Evolutionary conservation across 1,140 invertebrate genomes (phyloP).

Genomic region (Drosophila varians): DNA sequence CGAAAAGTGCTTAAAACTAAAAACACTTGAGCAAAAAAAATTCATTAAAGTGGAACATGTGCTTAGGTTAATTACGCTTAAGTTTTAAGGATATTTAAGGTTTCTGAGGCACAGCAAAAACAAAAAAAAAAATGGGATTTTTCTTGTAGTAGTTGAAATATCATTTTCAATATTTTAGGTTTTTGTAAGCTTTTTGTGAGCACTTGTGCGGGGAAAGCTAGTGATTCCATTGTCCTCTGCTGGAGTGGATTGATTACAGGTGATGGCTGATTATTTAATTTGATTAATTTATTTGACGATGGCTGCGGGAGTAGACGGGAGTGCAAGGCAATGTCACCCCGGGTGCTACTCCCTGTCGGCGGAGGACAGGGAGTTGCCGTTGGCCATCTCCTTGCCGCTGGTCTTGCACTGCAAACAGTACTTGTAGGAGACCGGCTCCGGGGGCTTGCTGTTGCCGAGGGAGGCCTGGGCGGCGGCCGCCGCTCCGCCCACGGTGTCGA

Average conservation of each 20-base stretch:
- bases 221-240: constrained; percentile 14
- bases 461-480: constrained; percentile 12
- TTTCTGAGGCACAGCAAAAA: background rate
- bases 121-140: background rate
- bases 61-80: constrained; percentile 20
- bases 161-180: background rate
- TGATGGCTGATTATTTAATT: constrained; percentile 11
- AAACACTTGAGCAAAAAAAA: constrained; percentile 26
- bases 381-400: constrained; percentile 34
- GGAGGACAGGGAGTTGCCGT: background rate
- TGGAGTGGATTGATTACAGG: constrained; percentile 29
- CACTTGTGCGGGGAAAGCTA: constrained; percentile 15
- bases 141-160: background rate
- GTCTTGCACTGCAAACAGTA: constrained; percentile 67
- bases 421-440: constrained; percentile 68
- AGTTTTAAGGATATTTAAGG: background rate
- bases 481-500: constrained; percentile 48
- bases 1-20: constrained; percentile 26
- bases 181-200: constrained; percentile 17
- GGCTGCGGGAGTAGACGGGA: too few relatives aligned
- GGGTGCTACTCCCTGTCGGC: constrained; percentile 27
- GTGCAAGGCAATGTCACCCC: too few relatives aligned
- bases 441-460: constrained; percentile 43
- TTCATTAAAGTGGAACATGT: constrained; percentile 34
- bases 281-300: constrained; percentile 5